Evolutionary conservation across 2,797 vertebrate genomes (phyloP).

Genomic region (Molothrus ater): DNA sequence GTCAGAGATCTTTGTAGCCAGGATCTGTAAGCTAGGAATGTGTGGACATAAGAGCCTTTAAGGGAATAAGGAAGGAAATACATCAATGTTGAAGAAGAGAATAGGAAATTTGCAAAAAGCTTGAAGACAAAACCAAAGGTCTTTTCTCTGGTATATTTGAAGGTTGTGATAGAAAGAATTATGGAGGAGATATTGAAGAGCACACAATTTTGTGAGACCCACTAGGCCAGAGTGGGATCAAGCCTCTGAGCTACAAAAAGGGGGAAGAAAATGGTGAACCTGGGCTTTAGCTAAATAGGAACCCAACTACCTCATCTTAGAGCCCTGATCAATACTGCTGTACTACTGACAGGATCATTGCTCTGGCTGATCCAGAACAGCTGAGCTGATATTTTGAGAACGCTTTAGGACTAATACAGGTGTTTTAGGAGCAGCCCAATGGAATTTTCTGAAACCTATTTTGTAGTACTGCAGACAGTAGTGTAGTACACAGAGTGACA

Average conservation of each 20-base stretch:
- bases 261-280: background rate
- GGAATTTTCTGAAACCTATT: background rate
- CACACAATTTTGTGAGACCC: background rate
- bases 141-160: background rate
- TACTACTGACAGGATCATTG: background rate
- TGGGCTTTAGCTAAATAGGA: background rate
- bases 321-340: background rate
- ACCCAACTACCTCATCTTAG: background rate
- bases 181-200: background rate
- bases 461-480: background rate
- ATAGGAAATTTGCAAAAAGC: background rate
- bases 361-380: background rate
- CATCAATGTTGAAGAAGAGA: background rate
- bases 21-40: background rate
- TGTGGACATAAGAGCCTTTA: background rate
- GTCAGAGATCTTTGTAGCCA: background rate
- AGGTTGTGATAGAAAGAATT: background rate
- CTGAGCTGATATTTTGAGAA: background rate
- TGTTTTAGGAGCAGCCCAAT: background rate
- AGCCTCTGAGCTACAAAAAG: background rate
- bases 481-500: background rate
- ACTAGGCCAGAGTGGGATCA: background rate
- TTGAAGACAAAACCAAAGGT: background rate
- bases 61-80: background rate
- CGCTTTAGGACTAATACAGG: background rate